phyloP scores from a whole-genome alignment of 2,797 vertebrate species.

The Tragelaphus eurycerus region DNA sequence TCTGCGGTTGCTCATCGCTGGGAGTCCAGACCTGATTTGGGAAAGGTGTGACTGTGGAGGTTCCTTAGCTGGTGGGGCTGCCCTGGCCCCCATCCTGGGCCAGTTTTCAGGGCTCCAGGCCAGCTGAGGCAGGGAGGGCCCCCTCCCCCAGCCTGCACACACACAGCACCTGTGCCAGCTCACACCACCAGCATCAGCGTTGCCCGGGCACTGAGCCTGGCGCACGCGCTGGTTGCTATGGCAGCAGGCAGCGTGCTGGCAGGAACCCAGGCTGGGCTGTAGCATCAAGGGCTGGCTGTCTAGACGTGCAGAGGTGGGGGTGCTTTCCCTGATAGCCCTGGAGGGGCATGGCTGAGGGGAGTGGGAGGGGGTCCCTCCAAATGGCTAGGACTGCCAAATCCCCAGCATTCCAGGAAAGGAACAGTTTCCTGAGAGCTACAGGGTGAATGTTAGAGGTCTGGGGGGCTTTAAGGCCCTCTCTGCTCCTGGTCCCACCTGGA shows the following conservation, averaged over 20 bases:
- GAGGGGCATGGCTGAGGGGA: not conserved
- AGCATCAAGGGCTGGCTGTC: not conserved
- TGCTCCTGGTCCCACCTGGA: not conserved
- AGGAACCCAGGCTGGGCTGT: not conserved
- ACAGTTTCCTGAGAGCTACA: not conserved
- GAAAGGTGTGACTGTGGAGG: not conserved
- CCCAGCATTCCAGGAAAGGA: not conserved
- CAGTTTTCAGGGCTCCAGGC: slow-evolving; percentile 19
- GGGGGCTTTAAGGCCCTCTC: not conserved
- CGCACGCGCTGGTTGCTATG: not conserved
- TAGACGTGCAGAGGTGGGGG: accelerated
- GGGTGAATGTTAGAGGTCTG: not conserved
- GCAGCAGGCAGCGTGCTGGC: not conserved
- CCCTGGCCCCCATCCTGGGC: not conserved
- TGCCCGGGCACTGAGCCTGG: slow-evolving; percentile 10
- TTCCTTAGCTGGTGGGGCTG: not conserved
- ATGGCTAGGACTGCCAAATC: too few relatives aligned
- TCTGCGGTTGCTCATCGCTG: not conserved
- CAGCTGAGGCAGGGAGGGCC: not conserved
- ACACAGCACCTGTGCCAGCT: not conserved
- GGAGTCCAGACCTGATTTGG: not conserved
- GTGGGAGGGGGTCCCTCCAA: not conserved
- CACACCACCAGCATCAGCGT: not conserved
- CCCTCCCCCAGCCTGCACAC: not conserved
- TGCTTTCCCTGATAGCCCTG: not conserved